phyloP scores from a whole-genome alignment of 2,888 invertebrate genomes.

The Oxytorus armatus region DNA sequence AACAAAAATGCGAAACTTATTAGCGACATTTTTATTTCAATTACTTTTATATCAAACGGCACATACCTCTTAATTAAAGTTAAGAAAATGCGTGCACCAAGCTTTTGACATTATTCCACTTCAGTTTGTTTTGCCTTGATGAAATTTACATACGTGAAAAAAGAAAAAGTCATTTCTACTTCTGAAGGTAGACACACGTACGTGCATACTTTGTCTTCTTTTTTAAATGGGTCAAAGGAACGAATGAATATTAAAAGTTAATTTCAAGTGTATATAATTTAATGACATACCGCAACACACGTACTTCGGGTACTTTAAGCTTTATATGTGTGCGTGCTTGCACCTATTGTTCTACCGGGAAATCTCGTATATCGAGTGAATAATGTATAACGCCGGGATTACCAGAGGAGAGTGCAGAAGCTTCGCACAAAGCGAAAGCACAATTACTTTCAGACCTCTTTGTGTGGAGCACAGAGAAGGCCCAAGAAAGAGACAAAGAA shows the following conservation, averaged over 20 bases:
- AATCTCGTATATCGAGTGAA: slow-evolving; percentile 59
- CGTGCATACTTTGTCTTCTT: background rate
- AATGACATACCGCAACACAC: too few relatives aligned
- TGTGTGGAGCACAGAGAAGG: slow-evolving; percentile 30
- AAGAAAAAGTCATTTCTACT: too few relatives aligned
- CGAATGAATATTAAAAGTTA: background rate
- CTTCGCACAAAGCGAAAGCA: slow-evolving; percentile 61
- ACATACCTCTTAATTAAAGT: too few relatives aligned
- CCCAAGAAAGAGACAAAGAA: slow-evolving; percentile 19
- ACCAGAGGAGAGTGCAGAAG: slow-evolving; percentile 51
- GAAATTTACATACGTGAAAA: too few relatives aligned
- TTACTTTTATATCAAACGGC: too few relatives aligned
- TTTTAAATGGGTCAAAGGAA: background rate
- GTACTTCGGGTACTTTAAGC: background rate
- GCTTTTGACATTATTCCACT: too few relatives aligned
- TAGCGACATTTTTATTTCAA: too few relatives aligned
- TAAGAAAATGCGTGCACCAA: too few relatives aligned
- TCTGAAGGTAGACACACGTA: too few relatives aligned
- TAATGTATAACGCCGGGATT: slow-evolving; percentile 54
- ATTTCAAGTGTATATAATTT: too few relatives aligned
- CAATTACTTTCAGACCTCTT: slow-evolving; percentile 64
- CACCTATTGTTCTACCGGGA: slow-evolving; percentile 51
- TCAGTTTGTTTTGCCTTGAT: too few relatives aligned
- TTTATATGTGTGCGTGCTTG: background rate
- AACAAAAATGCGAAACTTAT: too few relatives aligned